Conservation (phyloP, 2,888 invertebrate genomes). For the Endotricha flammealis region DNA sequence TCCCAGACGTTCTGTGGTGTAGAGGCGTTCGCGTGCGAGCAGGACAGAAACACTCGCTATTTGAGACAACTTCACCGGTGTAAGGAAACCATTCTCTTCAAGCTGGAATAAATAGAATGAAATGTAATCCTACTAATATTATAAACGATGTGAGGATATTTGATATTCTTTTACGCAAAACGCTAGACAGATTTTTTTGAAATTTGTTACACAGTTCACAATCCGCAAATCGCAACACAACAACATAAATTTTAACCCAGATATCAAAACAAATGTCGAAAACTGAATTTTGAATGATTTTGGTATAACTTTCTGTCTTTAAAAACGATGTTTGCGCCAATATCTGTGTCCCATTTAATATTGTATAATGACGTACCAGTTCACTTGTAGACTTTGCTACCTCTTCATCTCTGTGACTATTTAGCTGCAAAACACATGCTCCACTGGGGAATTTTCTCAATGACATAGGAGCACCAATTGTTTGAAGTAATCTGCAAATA, state of each 20-base stretch:
- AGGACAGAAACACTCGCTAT: constrained; percentile 90
- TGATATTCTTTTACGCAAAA: no score
- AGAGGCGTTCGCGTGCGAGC: constrained; percentile 92
- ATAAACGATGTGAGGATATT: no score
- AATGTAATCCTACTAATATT: background rate
- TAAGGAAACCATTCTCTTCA: constrained; percentile 83
- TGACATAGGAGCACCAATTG: constrained; percentile 83
- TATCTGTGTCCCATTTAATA: no score
- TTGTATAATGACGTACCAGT: constrained; percentile 62
- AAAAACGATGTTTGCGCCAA: no score
- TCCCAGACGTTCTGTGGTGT: constrained; percentile 91
- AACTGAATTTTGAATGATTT: no score
- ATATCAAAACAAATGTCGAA: no score
- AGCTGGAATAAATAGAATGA: constrained; percentile 72
- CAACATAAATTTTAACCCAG: no score
- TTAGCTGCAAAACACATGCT: constrained; percentile 94
- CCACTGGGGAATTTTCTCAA: constrained; percentile 94
- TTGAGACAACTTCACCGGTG: constrained; percentile 92
- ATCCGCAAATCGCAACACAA: no score
- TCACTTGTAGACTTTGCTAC: constrained; percentile 82
- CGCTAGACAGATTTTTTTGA: no score
- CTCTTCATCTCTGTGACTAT: constrained; percentile 84
- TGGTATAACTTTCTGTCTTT: no score
- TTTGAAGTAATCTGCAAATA: constrained; percentile 75
- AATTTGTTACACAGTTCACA: no score